Evolutionary conservation across 2,113 vertebrate genomes (phyloP).

Genomic region (Chionis minor): DNA sequence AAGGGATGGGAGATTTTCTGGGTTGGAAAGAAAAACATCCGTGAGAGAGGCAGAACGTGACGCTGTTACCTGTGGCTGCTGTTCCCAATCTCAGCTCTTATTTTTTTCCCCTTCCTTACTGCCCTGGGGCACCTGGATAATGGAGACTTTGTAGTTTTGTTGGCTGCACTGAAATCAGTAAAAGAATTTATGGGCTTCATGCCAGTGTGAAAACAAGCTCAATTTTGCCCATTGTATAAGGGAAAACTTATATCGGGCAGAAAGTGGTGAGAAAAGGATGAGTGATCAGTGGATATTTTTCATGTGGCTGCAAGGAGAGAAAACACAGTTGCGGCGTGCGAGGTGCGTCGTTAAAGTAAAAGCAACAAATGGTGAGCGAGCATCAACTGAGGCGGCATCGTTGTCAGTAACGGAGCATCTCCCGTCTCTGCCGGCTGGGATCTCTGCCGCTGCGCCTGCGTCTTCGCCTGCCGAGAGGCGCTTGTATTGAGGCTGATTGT

Average conservation of each 20-base stretch:
- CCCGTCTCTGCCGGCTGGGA: background rate
- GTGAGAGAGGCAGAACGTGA: background rate
- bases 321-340: accelerated
- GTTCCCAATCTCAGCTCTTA: background rate
- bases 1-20: background rate
- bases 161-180: accelerated
- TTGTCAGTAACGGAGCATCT: background rate
- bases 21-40: background rate
- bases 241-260: background rate
- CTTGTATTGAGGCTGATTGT: background rate
- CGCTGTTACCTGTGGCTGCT: background rate
- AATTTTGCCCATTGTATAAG: background rate
- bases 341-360: accelerated
- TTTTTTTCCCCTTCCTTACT: background rate
- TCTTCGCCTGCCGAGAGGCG: accelerated
- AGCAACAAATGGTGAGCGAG: background rate
- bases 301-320: background rate
- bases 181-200: background rate
- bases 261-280: background rate
- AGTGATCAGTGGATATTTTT: background rate
- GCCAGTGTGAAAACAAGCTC: background rate
- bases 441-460: background rate
- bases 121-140: background rate
- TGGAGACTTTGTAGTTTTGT: background rate
- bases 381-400: background rate